Evolutionary conservation across 2,113 vertebrate genomes (phyloP).

Genomic region (Chamaea fasciata): DNA sequence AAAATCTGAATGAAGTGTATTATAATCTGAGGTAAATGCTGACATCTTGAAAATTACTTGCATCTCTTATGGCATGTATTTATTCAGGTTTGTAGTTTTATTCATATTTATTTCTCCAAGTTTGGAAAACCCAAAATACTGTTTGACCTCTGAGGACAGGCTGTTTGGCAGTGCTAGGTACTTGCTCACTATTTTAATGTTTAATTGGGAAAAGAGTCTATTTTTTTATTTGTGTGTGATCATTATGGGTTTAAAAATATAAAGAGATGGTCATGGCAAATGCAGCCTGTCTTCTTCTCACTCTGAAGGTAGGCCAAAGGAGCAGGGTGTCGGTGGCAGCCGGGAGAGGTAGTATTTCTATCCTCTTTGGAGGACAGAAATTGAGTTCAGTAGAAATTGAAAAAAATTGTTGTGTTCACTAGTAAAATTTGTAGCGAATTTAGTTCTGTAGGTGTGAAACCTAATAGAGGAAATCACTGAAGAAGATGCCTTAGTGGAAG

Average conservation of each 20-base stretch:
- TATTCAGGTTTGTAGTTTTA: not conserved
- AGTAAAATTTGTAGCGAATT: not conserved
- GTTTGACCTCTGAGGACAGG: not conserved
- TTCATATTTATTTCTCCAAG: not conserved
- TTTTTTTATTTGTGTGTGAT: not conserved
- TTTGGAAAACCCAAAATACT: not conserved
- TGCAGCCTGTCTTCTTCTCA: not conserved
- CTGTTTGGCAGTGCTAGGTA: not conserved
- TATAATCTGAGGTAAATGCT: not conserved
- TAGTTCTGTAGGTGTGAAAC: not conserved
- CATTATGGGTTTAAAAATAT: not conserved
- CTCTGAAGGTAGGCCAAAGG: not conserved
- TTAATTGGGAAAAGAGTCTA: not conserved
- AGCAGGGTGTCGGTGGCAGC: not conserved
- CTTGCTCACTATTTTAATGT: not conserved
- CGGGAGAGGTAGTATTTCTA: not conserved
- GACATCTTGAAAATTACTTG: not conserved
- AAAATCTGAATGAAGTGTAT: not conserved
- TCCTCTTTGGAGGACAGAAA: not conserved
- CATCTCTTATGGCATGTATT: not conserved
- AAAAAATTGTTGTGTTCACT: not conserved
- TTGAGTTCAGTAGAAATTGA: not conserved
- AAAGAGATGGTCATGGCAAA: not conserved
- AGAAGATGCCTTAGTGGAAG: not conserved
- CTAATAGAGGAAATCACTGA: not conserved